Evolutionary conservation across 2,797 vertebrate genomes (phyloP), one percentile per base, ranked within the genome.

Genomic region (Silurus lanzhouensis): DNA sequence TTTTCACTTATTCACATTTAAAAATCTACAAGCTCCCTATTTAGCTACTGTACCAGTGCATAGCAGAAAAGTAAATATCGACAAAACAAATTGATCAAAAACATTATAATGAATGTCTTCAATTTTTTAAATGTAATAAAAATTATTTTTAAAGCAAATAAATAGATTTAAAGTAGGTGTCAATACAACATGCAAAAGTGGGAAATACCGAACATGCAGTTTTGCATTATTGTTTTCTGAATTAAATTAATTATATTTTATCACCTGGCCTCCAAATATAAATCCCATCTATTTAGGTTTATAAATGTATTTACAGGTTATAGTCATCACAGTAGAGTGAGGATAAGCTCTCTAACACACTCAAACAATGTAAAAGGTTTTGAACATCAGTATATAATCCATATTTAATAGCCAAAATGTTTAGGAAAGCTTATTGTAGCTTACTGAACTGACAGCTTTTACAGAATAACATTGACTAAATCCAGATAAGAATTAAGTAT

Each of bases 11-110:
- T 89, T 82, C 74, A 86, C 83, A 58, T 87, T 87, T 88, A 68
- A 88, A 87, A 84, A 87, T 75, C 68, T 89, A 75, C 85, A 87
- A 87, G 64, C 79, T 85, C 52, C 61, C 76, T 83, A 67, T 89
- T 89, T 88, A 68, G 52, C 60, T 82, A n/a, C 63, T 84, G 71
- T 79, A 83, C 55, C 61, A 87, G 48, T 74, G 64, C 66, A 75
- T 46, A 55, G 83, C 85, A 84, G 48, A 22, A 5, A 81, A 82
- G 67, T 81, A 83, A 31, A 86, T 70, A 89, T 77, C 57, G 85
- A 70, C 68, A 22, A 70, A 81, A 46, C 31, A n/a, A 63, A 68
- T 67, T 74, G 44, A 80, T 31, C 19, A 60, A 75, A 52, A 44
- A 19, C 57, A 48, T 27, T 22, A 27, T 6, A 60, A 71, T 61